Percentiles rank a stretch among this genome's conserved stretches.
Evolutionary conservation across 2,797 vertebrate species (phyloP).

Genomic region (Ctenochaetus hawaiiensis): DNA sequence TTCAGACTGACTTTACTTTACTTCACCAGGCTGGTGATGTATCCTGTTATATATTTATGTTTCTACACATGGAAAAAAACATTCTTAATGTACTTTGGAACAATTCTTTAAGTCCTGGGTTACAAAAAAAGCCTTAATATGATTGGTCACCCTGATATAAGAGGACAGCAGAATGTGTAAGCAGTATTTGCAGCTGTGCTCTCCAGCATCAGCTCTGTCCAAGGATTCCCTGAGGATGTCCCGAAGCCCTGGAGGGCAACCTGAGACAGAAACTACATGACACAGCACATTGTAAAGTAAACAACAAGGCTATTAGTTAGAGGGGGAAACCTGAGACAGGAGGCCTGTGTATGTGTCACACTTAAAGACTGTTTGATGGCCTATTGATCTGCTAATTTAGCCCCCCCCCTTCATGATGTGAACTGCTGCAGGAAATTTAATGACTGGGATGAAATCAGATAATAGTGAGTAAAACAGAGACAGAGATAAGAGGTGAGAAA

Average conservation of each 20-base stretch:
- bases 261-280: slow-evolving; percentile 74
- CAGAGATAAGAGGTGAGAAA: slow-evolving; percentile 46
- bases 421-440: slow-evolving; percentile 87
- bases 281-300: slow-evolving; percentile 89
- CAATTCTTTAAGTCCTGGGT: background rate
- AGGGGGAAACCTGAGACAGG: slow-evolving; percentile 85
- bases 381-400: slow-evolving; percentile 91
- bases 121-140: background rate
- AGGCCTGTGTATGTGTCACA: slow-evolving; percentile 74
- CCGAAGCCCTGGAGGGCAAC: slow-evolving; percentile 47
- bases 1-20: background rate
- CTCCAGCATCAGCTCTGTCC: background rate
- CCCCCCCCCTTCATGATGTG: slow-evolving; percentile 77
- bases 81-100: too few species aligned
- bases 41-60: background rate
- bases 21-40: background rate
- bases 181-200: background rate
- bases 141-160: slow-evolving; percentile 8
- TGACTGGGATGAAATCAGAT: slow-evolving; percentile 78
- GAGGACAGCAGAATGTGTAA: background rate
- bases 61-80: background rate
- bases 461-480: slow-evolving; percentile 69
- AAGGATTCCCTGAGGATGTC: slow-evolving; percentile 43
- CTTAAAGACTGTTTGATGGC: slow-evolving; percentile 86
- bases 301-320: slow-evolving; percentile 92